Percentiles rank a stretch among this genome's conserved stretches.
These are phyloP conservation scores for Raja brachyura DNA, from an alignment of 2,113 vertebrate genomes.

Conservation along the genomic window DNA sequence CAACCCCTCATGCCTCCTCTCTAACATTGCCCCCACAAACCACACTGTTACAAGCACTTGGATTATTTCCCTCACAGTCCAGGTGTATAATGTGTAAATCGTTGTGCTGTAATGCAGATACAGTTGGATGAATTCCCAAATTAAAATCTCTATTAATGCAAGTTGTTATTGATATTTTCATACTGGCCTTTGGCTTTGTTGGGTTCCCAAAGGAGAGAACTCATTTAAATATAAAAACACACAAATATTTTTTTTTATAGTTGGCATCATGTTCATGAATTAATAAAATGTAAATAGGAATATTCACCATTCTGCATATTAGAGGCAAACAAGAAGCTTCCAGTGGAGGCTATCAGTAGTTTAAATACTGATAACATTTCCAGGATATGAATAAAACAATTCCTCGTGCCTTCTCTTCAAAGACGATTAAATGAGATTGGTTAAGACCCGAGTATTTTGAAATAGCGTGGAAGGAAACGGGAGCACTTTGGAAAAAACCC, in stretches of 20 bases:
- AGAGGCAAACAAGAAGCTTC: not conserved
- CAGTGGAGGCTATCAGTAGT: not conserved
- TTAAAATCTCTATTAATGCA: not conserved
- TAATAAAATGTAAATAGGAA: not conserved
- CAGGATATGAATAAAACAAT: not conserved
- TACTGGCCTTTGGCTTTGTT: not conserved
- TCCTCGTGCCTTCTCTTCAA: not conserved
- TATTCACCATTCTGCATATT: not conserved
- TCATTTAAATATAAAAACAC: not conserved
- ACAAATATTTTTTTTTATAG: not conserved
- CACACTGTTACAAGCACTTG: too few species aligned
- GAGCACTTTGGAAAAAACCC: too few species aligned
- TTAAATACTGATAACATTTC: not conserved
- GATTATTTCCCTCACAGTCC: not conserved
- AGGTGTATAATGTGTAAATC: not conserved
- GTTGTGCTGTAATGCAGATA: not conserved
- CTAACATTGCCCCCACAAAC: not conserved
- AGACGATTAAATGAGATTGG: not conserved
- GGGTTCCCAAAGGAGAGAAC: not conserved
- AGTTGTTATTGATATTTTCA: not conserved
- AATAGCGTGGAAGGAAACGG: not conserved
- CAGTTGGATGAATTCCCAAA: not conserved
- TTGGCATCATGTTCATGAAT: not conserved
- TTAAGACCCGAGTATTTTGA: not conserved
- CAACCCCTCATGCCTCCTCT: not conserved